These are phyloP conservation scores for Neocloeon triangulifer DNA, from an alignment of 1,140 invertebrate genomes.

Conservation along the genomic window DNA sequence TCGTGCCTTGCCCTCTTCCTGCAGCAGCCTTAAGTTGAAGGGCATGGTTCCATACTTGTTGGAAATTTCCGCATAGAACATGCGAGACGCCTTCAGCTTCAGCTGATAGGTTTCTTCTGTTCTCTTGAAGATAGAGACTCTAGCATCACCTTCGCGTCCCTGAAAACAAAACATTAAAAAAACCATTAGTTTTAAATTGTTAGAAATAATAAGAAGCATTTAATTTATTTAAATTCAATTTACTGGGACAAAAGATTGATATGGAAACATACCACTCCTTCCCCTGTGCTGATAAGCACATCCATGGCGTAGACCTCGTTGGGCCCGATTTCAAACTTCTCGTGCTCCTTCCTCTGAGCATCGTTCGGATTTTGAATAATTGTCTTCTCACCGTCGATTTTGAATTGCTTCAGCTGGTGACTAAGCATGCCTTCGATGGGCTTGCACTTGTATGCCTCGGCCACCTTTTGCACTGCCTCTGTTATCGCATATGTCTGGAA, in stretches of 20 bases:
- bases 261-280: slow-evolving; percentile 35
- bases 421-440: slow-evolving; percentile 98
- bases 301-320: slow-evolving; percentile 98
- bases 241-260: background rate
- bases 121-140: slow-evolving; percentile 96
- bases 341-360: slow-evolving; percentile 91
- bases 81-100: slow-evolving; percentile 89
- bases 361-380: slow-evolving; percentile 97
- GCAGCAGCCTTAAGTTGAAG: slow-evolving; percentile 71
- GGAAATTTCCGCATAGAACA: slow-evolving; percentile 82
- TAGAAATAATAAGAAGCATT: background rate
- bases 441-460: slow-evolving; percentile 83
- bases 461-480: slow-evolving; percentile 79
- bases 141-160: slow-evolving; percentile 75
- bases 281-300: slow-evolving; percentile 84
- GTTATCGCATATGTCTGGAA: slow-evolving; percentile 76
- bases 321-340: slow-evolving; percentile 88
- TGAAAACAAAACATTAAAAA: slow-evolving; percentile 14
- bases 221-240: slow-evolving; percentile 2
- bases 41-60: slow-evolving; percentile 91
- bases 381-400: slow-evolving; percentile 96
- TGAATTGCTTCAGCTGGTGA: slow-evolving; percentile 88
- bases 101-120: slow-evolving; percentile 92
- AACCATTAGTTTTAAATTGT: background rate
- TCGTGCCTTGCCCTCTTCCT: slow-evolving; percentile 92